phyloP scores from a whole-genome alignment of 2,888 invertebrate genomes.

The Byasa hedistus region DNA sequence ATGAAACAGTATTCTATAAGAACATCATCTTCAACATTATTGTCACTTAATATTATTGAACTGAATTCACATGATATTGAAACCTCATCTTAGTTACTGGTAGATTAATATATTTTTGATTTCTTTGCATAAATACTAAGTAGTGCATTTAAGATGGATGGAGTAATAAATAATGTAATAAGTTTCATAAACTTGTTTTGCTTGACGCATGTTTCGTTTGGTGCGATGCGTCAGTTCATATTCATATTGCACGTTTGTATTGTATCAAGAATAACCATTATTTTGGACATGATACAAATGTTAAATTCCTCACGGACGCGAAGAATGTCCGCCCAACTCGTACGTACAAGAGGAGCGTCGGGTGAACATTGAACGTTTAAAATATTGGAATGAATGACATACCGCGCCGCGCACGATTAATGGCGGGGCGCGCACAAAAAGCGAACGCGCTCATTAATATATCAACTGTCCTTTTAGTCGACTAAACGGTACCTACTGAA shows the following conservation, averaged over 20 bases:
- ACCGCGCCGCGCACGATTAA: conserved; percentile 77
- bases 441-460: conserved; percentile 77
- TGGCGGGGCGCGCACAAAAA: conserved; percentile 74
- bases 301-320: conserved; percentile 43
- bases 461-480: conserved; percentile 78
- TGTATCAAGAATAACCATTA: not conserved
- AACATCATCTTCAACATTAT: no score
- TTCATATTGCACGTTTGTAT: not conserved
- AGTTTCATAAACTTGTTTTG: no score
- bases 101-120: no score
- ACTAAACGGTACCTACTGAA: conserved; percentile 62
- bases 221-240: not conserved
- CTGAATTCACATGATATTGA: no score
- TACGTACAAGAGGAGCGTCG: conserved; percentile 74
- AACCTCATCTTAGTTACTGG: no score
- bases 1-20: no score
- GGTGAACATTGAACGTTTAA: conserved; percentile 67
- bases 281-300: conserved; percentile 24
- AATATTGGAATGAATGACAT: conserved; percentile 81
- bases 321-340: conserved; percentile 68
- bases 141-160: no score
- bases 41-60: no score
- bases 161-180: no score
- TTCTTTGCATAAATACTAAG: no score
- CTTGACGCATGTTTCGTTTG: not conserved